Percentiles rank a stretch among this genome's conserved stretches.
phyloP scores from a whole-genome alignment of 2,797 vertebrate species.

The Sciurus carolinensis region DNA sequence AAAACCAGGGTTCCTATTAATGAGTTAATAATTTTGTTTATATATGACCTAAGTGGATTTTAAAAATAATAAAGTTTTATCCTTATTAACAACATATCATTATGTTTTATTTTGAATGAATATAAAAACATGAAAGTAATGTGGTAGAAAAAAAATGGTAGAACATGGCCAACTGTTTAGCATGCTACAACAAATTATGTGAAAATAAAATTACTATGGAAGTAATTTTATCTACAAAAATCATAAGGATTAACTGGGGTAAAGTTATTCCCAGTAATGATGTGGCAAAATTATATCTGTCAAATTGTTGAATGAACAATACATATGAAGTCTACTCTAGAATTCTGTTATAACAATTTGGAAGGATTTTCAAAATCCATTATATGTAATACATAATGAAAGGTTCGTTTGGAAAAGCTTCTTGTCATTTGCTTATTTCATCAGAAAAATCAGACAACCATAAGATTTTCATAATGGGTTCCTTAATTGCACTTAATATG shows the following conservation, averaged over 20 bases:
- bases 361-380: conserved; percentile 79
- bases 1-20: conserved; percentile 7
- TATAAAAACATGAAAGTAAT: conserved; percentile 45
- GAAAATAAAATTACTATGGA: conserved; percentile 71
- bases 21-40: conserved; percentile 5
- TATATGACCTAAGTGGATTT: conserved; percentile 11
- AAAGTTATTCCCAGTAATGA: conserved; percentile 60
- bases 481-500: conserved; percentile 45
- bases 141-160: conserved; percentile 10
- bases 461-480: conserved; percentile 81
- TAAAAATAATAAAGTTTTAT: conserved; percentile 50
- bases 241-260: conserved; percentile 63
- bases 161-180: conserved; percentile 72
- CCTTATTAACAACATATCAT: not conserved
- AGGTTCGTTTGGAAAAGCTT: conserved; percentile 74
- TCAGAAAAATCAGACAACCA: conserved; percentile 76
- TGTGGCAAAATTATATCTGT: conserved; percentile 59
- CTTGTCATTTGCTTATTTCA: conserved; percentile 74
- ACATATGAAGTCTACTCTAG: conserved; percentile 65
- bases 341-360: conserved; percentile 71
- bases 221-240: conserved; percentile 66
- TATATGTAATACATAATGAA: conserved; percentile 67
- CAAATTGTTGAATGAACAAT: conserved; percentile 68
- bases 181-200: conserved; percentile 69
- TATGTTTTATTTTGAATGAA: conserved; percentile 53